Evolutionary conservation across 2,113 vertebrate genomes (phyloP).

Genomic region (Cygnus atratus): DNA sequence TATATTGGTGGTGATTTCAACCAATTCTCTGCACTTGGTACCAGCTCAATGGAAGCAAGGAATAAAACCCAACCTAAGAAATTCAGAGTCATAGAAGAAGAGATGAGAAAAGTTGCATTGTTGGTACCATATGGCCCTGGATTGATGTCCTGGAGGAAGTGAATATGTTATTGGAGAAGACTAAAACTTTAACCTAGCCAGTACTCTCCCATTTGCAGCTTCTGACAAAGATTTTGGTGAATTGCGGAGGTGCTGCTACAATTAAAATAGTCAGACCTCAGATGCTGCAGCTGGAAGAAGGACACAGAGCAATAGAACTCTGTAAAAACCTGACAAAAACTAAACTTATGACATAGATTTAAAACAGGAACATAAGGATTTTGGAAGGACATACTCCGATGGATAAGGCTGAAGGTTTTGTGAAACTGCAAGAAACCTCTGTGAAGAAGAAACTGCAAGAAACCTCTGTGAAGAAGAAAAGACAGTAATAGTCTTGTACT

Average conservation of each 20-base stretch:
- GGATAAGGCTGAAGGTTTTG: not conserved
- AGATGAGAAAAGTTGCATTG: not conserved
- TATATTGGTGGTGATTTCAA: not conserved
- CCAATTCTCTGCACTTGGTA: not conserved
- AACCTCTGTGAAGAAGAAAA: not conserved
- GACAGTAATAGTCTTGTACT: not conserved
- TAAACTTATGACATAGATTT: not conserved
- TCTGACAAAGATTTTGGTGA: not conserved
- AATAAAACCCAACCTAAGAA: not conserved
- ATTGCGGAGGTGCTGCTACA: not conserved
- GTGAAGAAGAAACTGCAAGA: not conserved
- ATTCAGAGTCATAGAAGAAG: not conserved
- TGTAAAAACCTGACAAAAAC: not conserved
- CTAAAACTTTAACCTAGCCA: not conserved
- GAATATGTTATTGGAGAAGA: not conserved
- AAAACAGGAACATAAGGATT: not conserved
- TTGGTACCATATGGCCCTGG: not conserved
- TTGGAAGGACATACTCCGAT: not conserved
- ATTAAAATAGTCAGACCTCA: not conserved
- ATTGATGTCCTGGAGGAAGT: not conserved
- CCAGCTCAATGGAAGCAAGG: not conserved
- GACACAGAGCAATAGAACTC: not conserved
- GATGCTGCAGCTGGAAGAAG: not conserved
- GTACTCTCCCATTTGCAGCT: not conserved
- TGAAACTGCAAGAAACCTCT: not conserved